These are phyloP conservation scores for Acridotheres tristis DNA, from an alignment of 2,797 vertebrate species.

Conservation along the genomic window DNA sequence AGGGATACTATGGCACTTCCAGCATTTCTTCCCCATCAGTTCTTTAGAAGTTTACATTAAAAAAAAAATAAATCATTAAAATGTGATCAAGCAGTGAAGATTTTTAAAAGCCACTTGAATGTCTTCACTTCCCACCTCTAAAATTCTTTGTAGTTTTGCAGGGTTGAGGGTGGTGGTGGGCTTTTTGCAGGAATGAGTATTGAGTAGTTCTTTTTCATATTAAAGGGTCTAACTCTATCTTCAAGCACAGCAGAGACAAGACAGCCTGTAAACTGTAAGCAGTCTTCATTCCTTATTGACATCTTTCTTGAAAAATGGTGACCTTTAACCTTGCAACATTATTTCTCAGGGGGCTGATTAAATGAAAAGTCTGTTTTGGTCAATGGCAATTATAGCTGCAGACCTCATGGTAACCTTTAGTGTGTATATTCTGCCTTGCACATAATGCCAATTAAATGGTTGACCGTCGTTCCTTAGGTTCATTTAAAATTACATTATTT, in stretches of 20 bases:
- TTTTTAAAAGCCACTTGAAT: neutral
- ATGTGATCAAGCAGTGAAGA: neutral
- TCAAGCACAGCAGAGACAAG: neutral
- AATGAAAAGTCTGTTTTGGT: slow-evolving; percentile 30
- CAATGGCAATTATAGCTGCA: neutral
- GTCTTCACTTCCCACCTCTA: neutral
- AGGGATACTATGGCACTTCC: neutral
- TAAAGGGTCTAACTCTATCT: neutral
- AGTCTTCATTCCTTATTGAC: neutral
- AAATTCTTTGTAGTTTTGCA: neutral
- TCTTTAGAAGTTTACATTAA: neutral
- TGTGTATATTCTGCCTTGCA: neutral
- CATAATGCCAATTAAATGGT: slow-evolving; percentile 36
- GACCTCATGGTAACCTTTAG: slow-evolving; percentile 37
- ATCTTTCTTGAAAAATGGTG: slow-evolving; percentile 32
- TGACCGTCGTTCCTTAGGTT: slow-evolving; percentile 13
- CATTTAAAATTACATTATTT: slow-evolving; percentile 34
- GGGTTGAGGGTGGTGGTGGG: neutral
- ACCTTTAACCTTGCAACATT: slow-evolving; percentile 38
- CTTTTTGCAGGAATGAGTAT: neutral
- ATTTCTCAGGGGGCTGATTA: slow-evolving; percentile 27
- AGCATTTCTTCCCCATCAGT: neutral
- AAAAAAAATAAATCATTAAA: neutral
- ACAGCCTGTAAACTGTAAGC: neutral
- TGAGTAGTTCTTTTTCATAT: neutral